These are phyloP conservation scores for Chionis minor DNA, from an alignment of 2,113 vertebrate species.

Conservation along the genomic window DNA sequence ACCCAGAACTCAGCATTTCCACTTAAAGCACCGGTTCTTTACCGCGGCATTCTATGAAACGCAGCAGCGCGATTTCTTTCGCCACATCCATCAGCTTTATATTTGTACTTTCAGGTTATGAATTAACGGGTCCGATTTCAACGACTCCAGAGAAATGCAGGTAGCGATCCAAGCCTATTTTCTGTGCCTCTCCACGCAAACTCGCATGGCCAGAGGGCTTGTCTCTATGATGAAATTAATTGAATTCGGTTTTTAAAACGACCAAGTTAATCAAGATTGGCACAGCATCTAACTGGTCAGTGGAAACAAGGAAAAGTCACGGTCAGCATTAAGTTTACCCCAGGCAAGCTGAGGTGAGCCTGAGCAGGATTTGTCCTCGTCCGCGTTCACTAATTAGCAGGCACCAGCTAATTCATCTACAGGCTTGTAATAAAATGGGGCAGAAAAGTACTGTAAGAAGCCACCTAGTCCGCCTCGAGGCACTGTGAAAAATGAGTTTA, in stretches of 20 bases:
- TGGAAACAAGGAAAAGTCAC: not conserved
- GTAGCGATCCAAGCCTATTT: conserved; percentile 18
- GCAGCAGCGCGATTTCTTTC: not conserved
- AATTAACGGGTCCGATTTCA: not conserved
- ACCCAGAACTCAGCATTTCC: not conserved
- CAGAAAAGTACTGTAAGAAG: not conserved
- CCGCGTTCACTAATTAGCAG: conserved; percentile 6
- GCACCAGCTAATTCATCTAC: not conserved
- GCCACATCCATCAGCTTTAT: not conserved
- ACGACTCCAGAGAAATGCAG: not conserved
- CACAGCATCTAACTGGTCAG: not conserved
- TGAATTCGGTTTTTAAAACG: conserved; percentile 41
- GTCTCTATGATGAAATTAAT: conserved; percentile 1
- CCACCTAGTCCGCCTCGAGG: not conserved
- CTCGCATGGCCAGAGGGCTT: not conserved
- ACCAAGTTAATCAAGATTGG: conserved; percentile 39
- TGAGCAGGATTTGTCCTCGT: not conserved
- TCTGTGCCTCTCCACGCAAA: not conserved
- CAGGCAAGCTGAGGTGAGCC: not conserved
- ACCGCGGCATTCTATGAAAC: not conserved
- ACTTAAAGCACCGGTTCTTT: not conserved
- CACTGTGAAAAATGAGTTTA: not conserved
- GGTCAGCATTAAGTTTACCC: not conserved
- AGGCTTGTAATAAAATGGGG: conserved; percentile 28
- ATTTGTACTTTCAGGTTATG: not conserved